These are phyloP conservation scores for Wasmannia auropunctata DNA, from an alignment of 1,140 invertebrate species.

Conservation along the genomic window DNA sequence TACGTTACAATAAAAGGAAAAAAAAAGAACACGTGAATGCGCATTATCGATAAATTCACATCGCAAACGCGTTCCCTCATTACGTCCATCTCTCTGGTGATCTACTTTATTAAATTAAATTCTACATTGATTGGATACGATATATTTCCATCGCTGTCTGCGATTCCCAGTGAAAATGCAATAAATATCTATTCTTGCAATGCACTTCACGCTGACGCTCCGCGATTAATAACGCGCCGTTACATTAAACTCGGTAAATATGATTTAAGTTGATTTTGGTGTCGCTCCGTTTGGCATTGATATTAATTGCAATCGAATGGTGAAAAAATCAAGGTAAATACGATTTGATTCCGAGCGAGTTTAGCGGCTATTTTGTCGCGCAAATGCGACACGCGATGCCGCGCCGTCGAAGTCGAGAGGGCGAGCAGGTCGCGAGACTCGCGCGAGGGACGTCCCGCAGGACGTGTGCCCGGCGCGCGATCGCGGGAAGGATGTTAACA, in stretches of 20 bases:
- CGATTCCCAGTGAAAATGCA: conserved; percentile 2
- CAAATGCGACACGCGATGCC: background rate
- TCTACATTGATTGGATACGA: background rate
- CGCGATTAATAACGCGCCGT: background rate
- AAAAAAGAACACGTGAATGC: background rate
- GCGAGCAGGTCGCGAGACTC: too few species aligned
- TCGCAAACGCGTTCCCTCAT: conserved; percentile 5
- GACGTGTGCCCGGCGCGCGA: background rate
- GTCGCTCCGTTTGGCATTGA: background rate
- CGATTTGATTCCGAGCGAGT: background rate
- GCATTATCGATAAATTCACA: conserved; percentile 34
- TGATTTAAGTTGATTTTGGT: background rate
- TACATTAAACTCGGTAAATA: background rate
- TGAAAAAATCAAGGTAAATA: background rate
- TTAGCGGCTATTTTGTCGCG: background rate
- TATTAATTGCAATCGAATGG: background rate
- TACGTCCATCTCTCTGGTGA: background rate
- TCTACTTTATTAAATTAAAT: conserved; percentile 23
- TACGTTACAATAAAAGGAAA: background rate
- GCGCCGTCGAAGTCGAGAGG: background rate
- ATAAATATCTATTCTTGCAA: background rate
- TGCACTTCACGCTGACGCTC: background rate
- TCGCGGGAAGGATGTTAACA: conserved; percentile 39
- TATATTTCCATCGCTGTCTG: background rate
- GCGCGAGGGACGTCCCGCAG: background rate